Percentiles rank a stretch among this genome's conserved stretches.
phyloP scores from a whole-genome alignment of 2,888 invertebrate species.

The Tridacna gigas region DNA sequence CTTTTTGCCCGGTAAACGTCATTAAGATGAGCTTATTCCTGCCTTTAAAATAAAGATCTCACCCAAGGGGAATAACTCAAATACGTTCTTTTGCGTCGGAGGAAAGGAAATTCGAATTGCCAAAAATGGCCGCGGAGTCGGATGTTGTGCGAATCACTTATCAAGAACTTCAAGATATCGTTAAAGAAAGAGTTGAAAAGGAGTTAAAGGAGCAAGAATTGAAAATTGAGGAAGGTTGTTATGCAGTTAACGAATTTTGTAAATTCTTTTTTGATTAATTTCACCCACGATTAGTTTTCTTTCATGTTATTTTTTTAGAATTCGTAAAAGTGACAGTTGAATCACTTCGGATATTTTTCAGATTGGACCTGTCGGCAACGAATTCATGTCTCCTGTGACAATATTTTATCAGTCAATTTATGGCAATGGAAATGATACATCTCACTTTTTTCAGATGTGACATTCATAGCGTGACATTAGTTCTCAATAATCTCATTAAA shows the following conservation, averaged over 20 bases:
- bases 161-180: constrained; percentile 72
- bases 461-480: too few species aligned
- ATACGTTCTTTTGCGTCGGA: constrained; percentile 25
- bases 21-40: not conserved
- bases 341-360: too few species aligned
- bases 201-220: constrained; percentile 38
- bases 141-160: constrained; percentile 72
- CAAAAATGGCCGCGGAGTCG: constrained; percentile 68
- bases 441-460: too few species aligned
- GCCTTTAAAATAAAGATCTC: not conserved
- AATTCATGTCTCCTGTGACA: too few species aligned
- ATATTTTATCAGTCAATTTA: too few species aligned
- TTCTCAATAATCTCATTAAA: too few species aligned
- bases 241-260: not conserved
- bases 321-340: too few species aligned
- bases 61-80: constrained; percentile 11
- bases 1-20: constrained; percentile 36
- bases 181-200: constrained; percentile 60
- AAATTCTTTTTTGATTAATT: not conserved
- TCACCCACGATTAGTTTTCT: too few species aligned
- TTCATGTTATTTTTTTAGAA: too few species aligned
- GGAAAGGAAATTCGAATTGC: constrained; percentile 43
- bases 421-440: too few species aligned
- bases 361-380: too few species aligned
- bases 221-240: constrained; percentile 31